Evolutionary conservation across 2,113 vertebrate genomes (phyloP).

Genomic region (Oreocharis arfaki): DNA sequence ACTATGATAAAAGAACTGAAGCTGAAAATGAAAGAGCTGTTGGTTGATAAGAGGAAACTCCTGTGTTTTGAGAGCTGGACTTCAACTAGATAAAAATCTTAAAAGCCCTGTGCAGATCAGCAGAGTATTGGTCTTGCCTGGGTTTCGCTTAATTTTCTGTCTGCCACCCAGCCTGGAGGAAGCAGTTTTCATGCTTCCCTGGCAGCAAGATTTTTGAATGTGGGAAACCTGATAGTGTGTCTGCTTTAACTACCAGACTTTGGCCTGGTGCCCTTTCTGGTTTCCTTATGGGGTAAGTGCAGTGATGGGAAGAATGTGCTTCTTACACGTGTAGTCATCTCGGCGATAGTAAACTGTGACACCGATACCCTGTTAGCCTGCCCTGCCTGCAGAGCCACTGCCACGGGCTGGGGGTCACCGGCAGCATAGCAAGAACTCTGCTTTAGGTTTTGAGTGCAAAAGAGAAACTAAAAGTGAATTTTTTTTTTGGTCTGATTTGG

Average conservation of each 20-base stretch:
- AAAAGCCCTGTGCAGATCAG: not conserved
- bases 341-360: constrained; percentile 44
- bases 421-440: not conserved
- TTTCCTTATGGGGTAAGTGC: constrained; percentile 33
- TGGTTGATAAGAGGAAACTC: constrained; percentile 30
- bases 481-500: not conserved
- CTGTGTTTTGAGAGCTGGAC: constrained; percentile 32
- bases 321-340: constrained; percentile 42
- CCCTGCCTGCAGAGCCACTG: constrained; percentile 1
- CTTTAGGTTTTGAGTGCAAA: not conserved
- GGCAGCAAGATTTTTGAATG: constrained; percentile 49
- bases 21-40: constrained; percentile 53
- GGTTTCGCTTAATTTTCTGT: constrained; percentile 10
- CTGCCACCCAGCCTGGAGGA: constrained; percentile 49
- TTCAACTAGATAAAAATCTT: constrained; percentile 43
- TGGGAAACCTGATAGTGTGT: constrained; percentile 55
- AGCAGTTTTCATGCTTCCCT: constrained; percentile 39
- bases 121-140: not conserved
- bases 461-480: not conserved
- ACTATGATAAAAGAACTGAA: constrained; percentile 15
- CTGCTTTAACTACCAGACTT: constrained; percentile 48
- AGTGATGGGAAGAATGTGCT: constrained; percentile 57
- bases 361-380: constrained; percentile 2
- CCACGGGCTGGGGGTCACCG: not conserved
- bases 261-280: constrained; percentile 35